Evolutionary conservation across 2,113 vertebrate species (phyloP).

Genomic region (Podiceps cristatus): DNA sequence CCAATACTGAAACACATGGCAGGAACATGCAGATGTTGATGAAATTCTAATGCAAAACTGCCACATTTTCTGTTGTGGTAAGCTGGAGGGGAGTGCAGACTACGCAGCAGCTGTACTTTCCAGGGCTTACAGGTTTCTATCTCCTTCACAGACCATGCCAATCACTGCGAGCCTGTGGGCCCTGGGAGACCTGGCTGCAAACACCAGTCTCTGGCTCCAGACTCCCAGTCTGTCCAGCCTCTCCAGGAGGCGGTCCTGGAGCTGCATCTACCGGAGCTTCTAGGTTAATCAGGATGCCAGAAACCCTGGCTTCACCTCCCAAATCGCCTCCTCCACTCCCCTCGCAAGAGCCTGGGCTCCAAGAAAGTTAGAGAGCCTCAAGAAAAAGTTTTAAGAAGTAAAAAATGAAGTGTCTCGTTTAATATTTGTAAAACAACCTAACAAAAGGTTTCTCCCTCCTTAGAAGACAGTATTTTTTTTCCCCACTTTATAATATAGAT

Average conservation of each 20-base stretch:
- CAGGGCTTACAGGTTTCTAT: neutral
- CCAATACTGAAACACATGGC: neutral
- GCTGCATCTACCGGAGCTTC: neutral
- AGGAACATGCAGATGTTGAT: neutral
- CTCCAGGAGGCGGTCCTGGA: neutral
- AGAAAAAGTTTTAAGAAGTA: neutral
- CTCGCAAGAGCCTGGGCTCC: neutral
- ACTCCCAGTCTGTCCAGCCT: neutral
- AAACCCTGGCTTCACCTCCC: neutral
- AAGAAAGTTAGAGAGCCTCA: neutral
- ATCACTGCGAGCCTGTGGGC: neutral
- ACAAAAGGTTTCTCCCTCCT: neutral
- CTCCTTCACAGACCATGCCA: neutral
- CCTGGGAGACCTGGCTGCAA: neutral
- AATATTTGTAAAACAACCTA: neutral
- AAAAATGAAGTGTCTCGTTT: neutral
- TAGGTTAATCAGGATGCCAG: neutral
- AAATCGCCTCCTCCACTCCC: accelerated
- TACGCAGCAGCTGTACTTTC: neutral
- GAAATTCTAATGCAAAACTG: neutral
- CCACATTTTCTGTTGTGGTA: neutral
- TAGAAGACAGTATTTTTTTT: neutral
- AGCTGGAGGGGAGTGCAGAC: neutral
- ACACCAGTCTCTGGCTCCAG: neutral
- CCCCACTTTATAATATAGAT: neutral